Evolutionary conservation across 2,113 vertebrate genomes (phyloP).

Genomic region (Anoplopoma fimbria): DNA sequence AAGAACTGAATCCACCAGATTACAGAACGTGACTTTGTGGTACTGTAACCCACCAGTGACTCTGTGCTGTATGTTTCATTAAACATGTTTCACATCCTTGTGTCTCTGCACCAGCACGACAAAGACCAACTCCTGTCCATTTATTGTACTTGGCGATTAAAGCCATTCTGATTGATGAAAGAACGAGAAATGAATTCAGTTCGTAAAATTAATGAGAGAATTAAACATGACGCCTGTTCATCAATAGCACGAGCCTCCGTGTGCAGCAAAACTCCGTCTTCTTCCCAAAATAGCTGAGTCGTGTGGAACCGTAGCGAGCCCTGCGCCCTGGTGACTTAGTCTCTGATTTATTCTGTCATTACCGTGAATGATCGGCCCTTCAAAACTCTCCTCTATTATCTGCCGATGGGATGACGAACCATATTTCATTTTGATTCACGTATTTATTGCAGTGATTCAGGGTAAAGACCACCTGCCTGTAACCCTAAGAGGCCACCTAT

Average conservation of each 20-base stretch:
- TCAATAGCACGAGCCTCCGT: conserved; percentile 66
- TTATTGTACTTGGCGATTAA: conserved; percentile 58
- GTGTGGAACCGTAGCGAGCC: conserved; percentile 51
- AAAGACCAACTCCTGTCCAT: conserved; percentile 58
- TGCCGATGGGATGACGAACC: conserved; percentile 83
- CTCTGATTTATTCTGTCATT: conserved; percentile 90
- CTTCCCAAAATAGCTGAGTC: conserved; percentile 84
- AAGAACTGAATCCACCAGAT: conserved; percentile 39
- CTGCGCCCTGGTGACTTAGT: conserved; percentile 78
- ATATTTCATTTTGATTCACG: conserved; percentile 83
- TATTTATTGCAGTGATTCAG: conserved; percentile 85
- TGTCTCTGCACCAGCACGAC: conserved; percentile 16
- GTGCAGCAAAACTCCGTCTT: conserved; percentile 79
- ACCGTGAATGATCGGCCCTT: conserved; percentile 88
- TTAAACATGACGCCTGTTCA: conserved; percentile 69
- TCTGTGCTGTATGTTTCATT: conserved; percentile 30
- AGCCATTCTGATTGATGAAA: conserved; percentile 57
- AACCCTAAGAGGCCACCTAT: conserved; percentile 69
- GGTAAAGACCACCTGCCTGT: conserved; percentile 81
- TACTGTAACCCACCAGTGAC: conserved; percentile 23
- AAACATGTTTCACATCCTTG: conserved; percentile 2
- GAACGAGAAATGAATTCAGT: conserved; percentile 55
- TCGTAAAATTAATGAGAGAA: conserved; percentile 61
- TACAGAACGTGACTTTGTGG: conserved; percentile 32
- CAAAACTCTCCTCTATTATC: conserved; percentile 86